Evolutionary conservation across 1,140 invertebrate species (phyloP).

Genomic region (Anagrus nilaparvatae): DNA sequence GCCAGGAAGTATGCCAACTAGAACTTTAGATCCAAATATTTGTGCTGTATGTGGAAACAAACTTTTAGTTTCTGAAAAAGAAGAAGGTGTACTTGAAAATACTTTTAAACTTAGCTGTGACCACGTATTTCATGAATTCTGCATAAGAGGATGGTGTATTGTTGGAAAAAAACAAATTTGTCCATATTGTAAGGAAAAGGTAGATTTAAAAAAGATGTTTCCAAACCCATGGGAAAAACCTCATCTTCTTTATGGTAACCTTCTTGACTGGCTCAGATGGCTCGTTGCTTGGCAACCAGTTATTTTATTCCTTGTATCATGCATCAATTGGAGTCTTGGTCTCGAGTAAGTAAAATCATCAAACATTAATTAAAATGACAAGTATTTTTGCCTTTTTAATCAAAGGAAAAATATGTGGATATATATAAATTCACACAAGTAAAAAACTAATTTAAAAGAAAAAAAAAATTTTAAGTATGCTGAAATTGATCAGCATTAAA

Average conservation of each 20-base stretch:
- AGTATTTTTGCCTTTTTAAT: too few relatives aligned
- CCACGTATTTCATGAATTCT: slow-evolving; percentile 97
- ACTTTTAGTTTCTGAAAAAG: slow-evolving; percentile 64
- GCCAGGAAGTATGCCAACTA: slow-evolving; percentile 84
- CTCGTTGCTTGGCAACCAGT: slow-evolving; percentile 97
- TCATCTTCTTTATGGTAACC: slow-evolving; percentile 93
- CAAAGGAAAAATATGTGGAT: too few relatives aligned
- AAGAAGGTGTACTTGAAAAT: slow-evolving; percentile 84
- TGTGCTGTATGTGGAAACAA: slow-evolving; percentile 96
- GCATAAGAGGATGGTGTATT: slow-evolving; percentile 99
- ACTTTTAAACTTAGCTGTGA: slow-evolving; percentile 91
- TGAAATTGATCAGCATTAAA: too few relatives aligned
- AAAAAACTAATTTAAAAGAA: too few relatives aligned
- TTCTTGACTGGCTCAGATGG: slow-evolving; percentile 95
- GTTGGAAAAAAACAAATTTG: slow-evolving; percentile 99
- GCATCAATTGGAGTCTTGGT: slow-evolving; percentile 88
- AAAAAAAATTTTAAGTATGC: too few relatives aligned
- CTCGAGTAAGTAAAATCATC: slow-evolving; percentile 72
- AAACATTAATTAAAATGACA: too few relatives aligned
- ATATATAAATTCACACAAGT: too few relatives aligned
- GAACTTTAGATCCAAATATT: slow-evolving; percentile 79
- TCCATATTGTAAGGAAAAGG: slow-evolving; percentile 99
- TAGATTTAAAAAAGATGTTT: slow-evolving; percentile 96
- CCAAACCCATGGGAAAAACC: slow-evolving; percentile 98
- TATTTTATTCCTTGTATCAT: slow-evolving; percentile 87